Base-by-base conservation (phyloP, 2,113 vertebrate genomes). In the Myrmecophaga tridactyla region DNA sequence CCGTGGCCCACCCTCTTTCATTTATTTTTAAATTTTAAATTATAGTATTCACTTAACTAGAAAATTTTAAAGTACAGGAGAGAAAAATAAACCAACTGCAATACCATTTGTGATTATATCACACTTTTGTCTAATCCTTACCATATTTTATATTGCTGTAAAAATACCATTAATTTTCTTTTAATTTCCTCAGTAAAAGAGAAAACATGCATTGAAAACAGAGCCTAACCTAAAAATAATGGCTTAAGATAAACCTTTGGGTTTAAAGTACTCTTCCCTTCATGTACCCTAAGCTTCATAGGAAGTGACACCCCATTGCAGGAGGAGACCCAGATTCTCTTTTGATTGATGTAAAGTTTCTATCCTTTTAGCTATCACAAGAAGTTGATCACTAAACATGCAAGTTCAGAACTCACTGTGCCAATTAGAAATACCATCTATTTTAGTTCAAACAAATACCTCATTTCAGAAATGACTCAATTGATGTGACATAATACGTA, bases 391-490 rank as follows among this genome's bases (percentile, higher is more conserved):
- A 75, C 12, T 92, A 8, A 78, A 87, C 43, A 83, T 90, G 81
- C 60, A 90, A 77, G 85, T 77, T 92, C 29, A 94, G 90, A 92
- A 94, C 60, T 88, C 53, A 81, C 46, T 73, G 36, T 78, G 29
- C 72, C 90, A 96, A 73, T 76, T 90, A 94, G 82, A 82, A 94
- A 78, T 73, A 95, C 94, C 76, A 95, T 34, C 23, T 51, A 58
- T 73, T 94, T 94, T 73, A 94, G 76, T 96, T 94, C 67, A 95
- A 93, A 96, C 88, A 96, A 95, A 96, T 96, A 86, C 51, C 41
- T 93, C 53, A 82, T 96, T 95, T 94, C 63, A 88, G 82, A 88
- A 96, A 95, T 95, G 88, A 86, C 88, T 96, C 97, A 94, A 96
- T 78, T 96, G 90, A 73, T 31, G 13, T 96, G 96, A 96, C 73